Evolutionary conservation across 2,113 vertebrate species (phyloP).

Genomic region (Xiphophorus maculatus): DNA sequence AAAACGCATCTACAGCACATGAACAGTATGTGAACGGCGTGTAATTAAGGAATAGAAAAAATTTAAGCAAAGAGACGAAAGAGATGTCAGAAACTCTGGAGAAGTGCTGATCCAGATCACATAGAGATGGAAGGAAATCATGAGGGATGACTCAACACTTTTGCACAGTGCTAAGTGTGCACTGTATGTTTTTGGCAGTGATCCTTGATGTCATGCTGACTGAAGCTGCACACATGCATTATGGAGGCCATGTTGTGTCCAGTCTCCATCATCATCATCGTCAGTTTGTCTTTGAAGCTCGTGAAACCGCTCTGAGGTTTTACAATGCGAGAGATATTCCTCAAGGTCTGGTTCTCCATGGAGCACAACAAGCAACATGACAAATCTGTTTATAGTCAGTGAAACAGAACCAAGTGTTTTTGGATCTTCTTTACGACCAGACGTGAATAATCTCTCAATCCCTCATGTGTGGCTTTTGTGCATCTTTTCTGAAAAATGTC

Average conservation of each 20-base stretch:
- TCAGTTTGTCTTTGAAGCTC: conserved; percentile 4
- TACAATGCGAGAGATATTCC: conserved; percentile 22
- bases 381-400: conserved; percentile 39
- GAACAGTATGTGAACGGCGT: no score
- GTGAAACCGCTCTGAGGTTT: conserved; percentile 14
- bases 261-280: background rate
- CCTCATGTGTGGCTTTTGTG: conserved; percentile 46
- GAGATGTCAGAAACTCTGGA: no score
- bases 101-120: no score
- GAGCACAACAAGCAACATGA: conserved; percentile 22
- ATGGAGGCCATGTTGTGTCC: conserved; percentile 23
- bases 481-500: conserved; percentile 33
- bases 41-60: no score
- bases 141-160: no score
- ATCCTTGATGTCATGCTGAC: conserved; percentile 47
- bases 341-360: conserved; percentile 22
- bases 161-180: no score
- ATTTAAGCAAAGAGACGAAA: no score
- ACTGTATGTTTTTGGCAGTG: conserved; percentile 67
- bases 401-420: conserved; percentile 66
- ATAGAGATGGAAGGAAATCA: no score
- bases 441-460: background rate
- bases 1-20: no score
- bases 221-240: conserved; percentile 38
- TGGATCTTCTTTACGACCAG: conserved; percentile 47